Base-by-base conservation (phyloP, 1,140 invertebrate species). In the Cyphomyrmex costatus region DNA sequence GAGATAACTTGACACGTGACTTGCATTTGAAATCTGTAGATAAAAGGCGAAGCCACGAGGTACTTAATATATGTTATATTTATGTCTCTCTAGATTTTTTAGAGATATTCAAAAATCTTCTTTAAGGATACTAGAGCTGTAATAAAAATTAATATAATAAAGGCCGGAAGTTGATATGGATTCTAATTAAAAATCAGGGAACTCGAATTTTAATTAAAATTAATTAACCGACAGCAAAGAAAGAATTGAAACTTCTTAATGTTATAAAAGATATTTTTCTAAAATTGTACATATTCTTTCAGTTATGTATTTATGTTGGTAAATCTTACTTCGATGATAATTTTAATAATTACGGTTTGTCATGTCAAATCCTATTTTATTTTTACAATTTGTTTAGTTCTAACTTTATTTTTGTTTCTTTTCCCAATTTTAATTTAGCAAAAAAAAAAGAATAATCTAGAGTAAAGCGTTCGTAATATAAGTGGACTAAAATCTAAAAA, bases 1-100 rank as follows among this genome's bases (percentile, higher is more conserved):
- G 51, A 42, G 36, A 83, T 83, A 83, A 73, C 24, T 49, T 49
- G 66, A 73, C 36, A 60, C 66, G 36, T 83, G 79, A 83, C 66
- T 73, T 60, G 68, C 24, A 12, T 53, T n/a, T 33, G 21, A 58
- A 12, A 71, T 71, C 56, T 73, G 14, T 58, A 27, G 51, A 58
- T 56, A 36, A 60, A 16, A 33, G 8, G 36, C 24, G 19, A 82
- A 82, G 27, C 4, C 66, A 66, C 3, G 21, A 71, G 16, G 12
- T 16, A 33, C 21, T 73, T 70, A 21, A 30, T 36, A 46, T 46
- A 60, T 16, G 76, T n/a, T 60, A 56, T 19, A n/a, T 68, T 68
- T 78, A 33, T 14, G 19, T 10, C 2, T 16, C 2, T 16, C 10
- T 36, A 56, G 24, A 53, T 19, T 68, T 33, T 63, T 58, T 21